Percentiles rank a stretch among this genome's conserved stretches.
These are phyloP conservation scores for Xiphorhynchus erythropygius DNA, from an alignment of 2,797 vertebrate genomes.

Conservation along the genomic window DNA sequence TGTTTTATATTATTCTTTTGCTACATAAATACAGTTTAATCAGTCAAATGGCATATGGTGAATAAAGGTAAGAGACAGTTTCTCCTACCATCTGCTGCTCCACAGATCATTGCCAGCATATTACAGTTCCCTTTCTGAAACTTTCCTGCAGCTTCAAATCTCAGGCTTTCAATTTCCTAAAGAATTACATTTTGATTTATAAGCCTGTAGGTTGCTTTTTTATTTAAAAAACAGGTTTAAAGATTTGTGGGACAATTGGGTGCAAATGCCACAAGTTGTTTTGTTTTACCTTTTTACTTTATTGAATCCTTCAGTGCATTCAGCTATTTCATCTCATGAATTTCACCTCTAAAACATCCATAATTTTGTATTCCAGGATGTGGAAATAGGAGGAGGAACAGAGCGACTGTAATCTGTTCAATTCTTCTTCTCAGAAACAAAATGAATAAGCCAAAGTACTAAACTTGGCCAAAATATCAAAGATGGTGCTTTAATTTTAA, in stretches of 20 bases:
- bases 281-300: not conserved
- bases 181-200: not conserved
- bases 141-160: not conserved
- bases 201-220: not conserved
- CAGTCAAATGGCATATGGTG: constrained; percentile 43
- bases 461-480: not conserved
- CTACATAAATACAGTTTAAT: constrained; percentile 30
- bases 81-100: constrained; percentile 39
- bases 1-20: constrained; percentile 3
- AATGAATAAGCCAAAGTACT: not conserved
- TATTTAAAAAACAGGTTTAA: not conserved
- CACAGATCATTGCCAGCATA: constrained; percentile 14
- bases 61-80: constrained; percentile 61
- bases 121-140: not conserved
- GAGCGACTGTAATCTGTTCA: not conserved
- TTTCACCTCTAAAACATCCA: not conserved
- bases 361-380: not conserved
- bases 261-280: not conserved
- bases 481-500: not conserved
- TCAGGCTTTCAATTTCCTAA: not conserved
- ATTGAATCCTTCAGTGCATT: not conserved
- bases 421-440: not conserved
- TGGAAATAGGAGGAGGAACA: not conserved
- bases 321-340: not conserved
- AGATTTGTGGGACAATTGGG: not conserved